Base-by-base conservation (phyloP, 2,888 invertebrate species). In the Scaptomyza tumidula region DNA sequence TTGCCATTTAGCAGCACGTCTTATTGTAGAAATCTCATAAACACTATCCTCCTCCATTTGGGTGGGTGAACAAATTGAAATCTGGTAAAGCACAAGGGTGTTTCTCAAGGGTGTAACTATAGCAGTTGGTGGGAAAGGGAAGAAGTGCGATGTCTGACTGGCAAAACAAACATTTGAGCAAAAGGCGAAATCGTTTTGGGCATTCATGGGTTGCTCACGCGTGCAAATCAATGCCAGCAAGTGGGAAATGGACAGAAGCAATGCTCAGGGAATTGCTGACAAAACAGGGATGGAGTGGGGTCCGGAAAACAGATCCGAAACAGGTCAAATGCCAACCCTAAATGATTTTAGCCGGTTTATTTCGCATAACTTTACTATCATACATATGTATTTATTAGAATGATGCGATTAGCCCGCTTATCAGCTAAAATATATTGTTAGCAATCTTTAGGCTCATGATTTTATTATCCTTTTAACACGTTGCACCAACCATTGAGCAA, bases 1-100 rank as follows among this genome's bases (percentile, higher is more conserved):
- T 44, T 19, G 56, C 67, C 76, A 62, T 77, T 75, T 59, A 71
- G 62, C 69, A 65, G 53, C 67, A 64, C 61, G 58, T 61, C 68
- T 57, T 50, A 49, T 54, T 55, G 58, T 56, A 66, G 45, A 79
- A 90, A 87, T 83, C 82, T 87, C 83, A 89, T 90, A 89, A 90
- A 90, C 89, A 90, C 89, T 90, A 89, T 90, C 80, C 77, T 62
- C 43, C 50, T 43, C 29, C 61, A 9, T 72, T 50, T 53, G 53
- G 49, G 49, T 43, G 71, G 56, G 64, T 46, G 79, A 82, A 89
- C 90, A 90, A 91, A 90, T 90, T 90, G 89, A 91, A 90, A 90
- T 90, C 87, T 82, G 88, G 86, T 88, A 88, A 82, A 76, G 68
- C 63, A 78, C 78, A 85, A 77, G 74, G 74, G 78, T 77, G 73